A percentile compares a stretch with the other conserved stretches of the same genome.
Conservation (phyloP, 1,140 invertebrate genomes). For the Drosophila santomea region DNA sequence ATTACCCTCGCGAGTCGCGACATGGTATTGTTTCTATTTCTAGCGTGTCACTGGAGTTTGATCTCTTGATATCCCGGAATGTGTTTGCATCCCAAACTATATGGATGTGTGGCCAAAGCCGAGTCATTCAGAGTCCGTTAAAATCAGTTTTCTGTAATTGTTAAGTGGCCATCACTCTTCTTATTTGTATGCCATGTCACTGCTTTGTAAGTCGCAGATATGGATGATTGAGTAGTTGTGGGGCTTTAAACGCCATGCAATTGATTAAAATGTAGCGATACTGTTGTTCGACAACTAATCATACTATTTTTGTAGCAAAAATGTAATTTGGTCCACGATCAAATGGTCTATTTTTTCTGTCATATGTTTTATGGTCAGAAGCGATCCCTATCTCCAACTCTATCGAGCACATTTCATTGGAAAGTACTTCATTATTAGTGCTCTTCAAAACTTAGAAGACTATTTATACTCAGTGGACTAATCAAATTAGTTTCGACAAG, state of each 20-base stretch:
- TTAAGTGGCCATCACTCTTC: slow-evolving; percentile 14
- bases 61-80: slow-evolving; percentile 23
- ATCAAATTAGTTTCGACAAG: not conserved
- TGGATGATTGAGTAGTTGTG: not conserved
- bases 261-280: not conserved
- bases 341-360: too few relatives aligned
- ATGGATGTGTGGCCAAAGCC: not conserved
- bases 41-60: slow-evolving; percentile 26
- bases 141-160: slow-evolving; percentile 15
- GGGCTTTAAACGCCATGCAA: not conserved
- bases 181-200: slow-evolving; percentile 23
- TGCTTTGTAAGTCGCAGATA: not conserved
- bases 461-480: not conserved
- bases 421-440: not conserved
- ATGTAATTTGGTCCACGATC: too few relatives aligned
- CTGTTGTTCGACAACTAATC: not conserved
- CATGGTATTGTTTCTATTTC: slow-evolving; percentile 22
- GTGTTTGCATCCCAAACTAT: slow-evolving; percentile 33
- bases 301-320: not conserved
- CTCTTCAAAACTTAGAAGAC: too few relatives aligned
- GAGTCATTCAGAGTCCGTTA: slow-evolving; percentile 2
- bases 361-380: too few relatives aligned
- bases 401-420: too few relatives aligned
- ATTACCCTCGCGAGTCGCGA: slow-evolving; percentile 24
- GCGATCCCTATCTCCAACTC: too few relatives aligned